These are phyloP conservation scores for Podotricha telesiphe DNA, from an alignment of 2,888 invertebrate genomes.

Conservation along the genomic window DNA sequence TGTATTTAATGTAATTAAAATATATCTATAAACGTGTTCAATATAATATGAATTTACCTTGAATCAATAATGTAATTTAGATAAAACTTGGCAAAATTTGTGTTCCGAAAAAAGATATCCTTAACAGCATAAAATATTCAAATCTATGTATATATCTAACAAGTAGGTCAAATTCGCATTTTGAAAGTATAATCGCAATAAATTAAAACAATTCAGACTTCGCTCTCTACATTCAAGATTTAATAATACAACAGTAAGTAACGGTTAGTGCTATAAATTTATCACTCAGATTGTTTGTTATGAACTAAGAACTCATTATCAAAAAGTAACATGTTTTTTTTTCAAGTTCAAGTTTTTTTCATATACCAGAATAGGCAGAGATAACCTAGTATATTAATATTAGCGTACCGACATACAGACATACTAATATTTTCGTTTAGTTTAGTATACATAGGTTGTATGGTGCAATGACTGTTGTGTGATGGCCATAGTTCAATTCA, in stretches of 20 bases:
- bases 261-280: background rate
- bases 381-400: too few relatives aligned
- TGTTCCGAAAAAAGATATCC: background rate
- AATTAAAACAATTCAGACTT: background rate
- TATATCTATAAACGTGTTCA: too few relatives aligned
- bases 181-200: constrained; percentile 11
- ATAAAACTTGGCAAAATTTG: background rate
- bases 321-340: too few relatives aligned
- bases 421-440: too few relatives aligned
- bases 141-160: background rate
- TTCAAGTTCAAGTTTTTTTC: too few relatives aligned
- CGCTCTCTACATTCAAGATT: background rate
- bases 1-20: too few relatives aligned
- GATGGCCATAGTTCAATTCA: too few relatives aligned
- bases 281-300: background rate
- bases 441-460: too few relatives aligned
- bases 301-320: background rate
- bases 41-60: background rate
- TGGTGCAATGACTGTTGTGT: too few relatives aligned
- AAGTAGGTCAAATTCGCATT: constrained; percentile 5
- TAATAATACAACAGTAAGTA: background rate
- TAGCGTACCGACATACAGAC: too few relatives aligned
- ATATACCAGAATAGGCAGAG: too few relatives aligned
- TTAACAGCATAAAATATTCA: background rate
- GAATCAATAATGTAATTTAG: background rate